Evolutionary conservation across 1,140 invertebrate species (phyloP), one percentile per base, ranked within the genome.

Genomic region (Littorina saxatilis): DNA sequence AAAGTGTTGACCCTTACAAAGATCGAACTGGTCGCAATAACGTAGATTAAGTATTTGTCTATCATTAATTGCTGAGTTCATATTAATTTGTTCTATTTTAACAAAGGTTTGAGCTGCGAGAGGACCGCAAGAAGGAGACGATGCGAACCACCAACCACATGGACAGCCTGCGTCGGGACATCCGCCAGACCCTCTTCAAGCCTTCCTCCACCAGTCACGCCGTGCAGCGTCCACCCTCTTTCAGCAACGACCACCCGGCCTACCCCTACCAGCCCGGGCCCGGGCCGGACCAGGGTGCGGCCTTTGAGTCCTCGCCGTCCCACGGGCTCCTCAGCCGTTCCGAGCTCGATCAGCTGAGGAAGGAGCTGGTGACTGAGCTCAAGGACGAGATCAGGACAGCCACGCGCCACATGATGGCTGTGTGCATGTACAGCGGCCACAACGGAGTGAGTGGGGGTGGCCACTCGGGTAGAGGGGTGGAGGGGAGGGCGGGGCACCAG

Each of bases 61-160:
- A n/a, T n/a, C n/a, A n/a, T n/a, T n/a, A n/a, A n/a, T n/a, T n/a
- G n/a, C n/a, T n/a, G n/a, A n/a, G n/a, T n/a, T n/a, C n/a, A n/a
- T n/a, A n/a, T n/a, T n/a, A n/a, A n/a, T n/a, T n/a, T n/a, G n/a
- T n/a, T n/a, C n/a, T n/a, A n/a, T n/a, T n/a, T n/a, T n/a, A n/a
- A n/a, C n/a, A n/a, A n/a, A n/a, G n/a, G n/a, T n/a, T n/a, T n/a
- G 94, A 94, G 86, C 87, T 94, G n/a, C 88, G 93, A 20, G 94
- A 94, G 84, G 94, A 94, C 82, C 82, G 94, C 20, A 93, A 93
- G 73, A 87, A 92, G 68, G 94, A 94, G 85, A 90, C 92, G 7
- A 43, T 78, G 9, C 82, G 92, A n/a, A 90, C 93, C 9, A 91
- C 92, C 15, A 87, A 87, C 39, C 93, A 94, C 80, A 91, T 94